Conservation (phyloP, 2,888 invertebrate genomes). For the Hyposoter didymator region DNA sequence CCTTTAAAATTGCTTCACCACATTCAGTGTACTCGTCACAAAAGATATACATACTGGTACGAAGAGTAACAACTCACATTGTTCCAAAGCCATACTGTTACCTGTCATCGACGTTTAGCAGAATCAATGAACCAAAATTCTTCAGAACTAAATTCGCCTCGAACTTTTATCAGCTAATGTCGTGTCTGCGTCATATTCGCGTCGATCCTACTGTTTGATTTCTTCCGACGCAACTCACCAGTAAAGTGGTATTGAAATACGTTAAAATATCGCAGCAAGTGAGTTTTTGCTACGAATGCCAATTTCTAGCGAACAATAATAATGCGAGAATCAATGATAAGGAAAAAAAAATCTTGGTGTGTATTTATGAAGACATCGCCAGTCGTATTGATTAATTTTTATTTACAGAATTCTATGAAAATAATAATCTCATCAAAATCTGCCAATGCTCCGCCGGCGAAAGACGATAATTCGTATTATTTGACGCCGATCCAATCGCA, state of each 20-base stretch:
- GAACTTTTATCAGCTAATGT: constrained; percentile 20
- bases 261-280: not conserved
- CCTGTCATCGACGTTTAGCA: not conserved
- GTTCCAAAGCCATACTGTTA: constrained; percentile 40
- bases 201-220: not conserved
- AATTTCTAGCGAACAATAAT: not conserved
- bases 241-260: not conserved
- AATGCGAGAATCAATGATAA: not conserved
- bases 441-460: too few relatives aligned
- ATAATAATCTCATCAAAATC: not conserved
- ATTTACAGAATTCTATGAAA: not conserved
- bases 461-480: too few relatives aligned
- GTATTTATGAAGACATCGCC: not conserved
- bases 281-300: not conserved
- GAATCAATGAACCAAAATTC: constrained; percentile 31
- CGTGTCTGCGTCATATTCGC: not conserved
- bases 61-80: constrained; percentile 50
- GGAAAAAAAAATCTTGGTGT: not conserved
- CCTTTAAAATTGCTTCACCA: constrained; percentile 57
- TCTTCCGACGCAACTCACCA: not conserved
- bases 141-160: constrained; percentile 5
- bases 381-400: not conserved
- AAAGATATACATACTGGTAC: constrained; percentile 47
- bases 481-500: too few relatives aligned
- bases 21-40: constrained; percentile 52